A percentile compares a stretch with the other conserved stretches of the same genome.
phyloP scores from a whole-genome alignment of 2,888 invertebrate genomes.

The Dastarcus helophoroides region DNA sequence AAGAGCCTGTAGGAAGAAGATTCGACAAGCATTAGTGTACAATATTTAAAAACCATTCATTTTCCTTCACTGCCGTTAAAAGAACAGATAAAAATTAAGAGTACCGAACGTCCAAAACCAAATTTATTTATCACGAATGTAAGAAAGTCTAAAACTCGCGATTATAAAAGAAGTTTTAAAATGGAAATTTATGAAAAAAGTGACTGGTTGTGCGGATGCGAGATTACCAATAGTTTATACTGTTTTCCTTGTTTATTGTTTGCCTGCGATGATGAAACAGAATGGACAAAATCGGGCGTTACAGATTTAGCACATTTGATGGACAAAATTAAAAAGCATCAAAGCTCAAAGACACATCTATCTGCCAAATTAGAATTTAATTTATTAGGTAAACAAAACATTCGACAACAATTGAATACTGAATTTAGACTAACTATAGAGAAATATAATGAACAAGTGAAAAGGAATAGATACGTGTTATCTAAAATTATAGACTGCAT shows the following conservation, averaged over 20 bases:
- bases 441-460: conserved; percentile 18
- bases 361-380: conserved; percentile 6
- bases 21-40: too few species aligned
- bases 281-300: conserved; percentile 6
- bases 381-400: conserved; percentile 15
- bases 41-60: conserved; percentile 11
- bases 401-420: conserved; percentile 14
- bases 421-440: conserved; percentile 13
- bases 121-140: conserved; percentile 6
- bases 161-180: conserved; percentile 9
- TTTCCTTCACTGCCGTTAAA: conserved; percentile 2
- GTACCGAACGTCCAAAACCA: conserved; percentile 6
- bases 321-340: conserved; percentile 7
- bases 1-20: too few species aligned
- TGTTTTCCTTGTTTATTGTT: conserved; percentile 9
- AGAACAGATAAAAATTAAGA: conserved; percentile 7
- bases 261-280: conserved; percentile 1
- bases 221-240: conserved; percentile 2
- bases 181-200: conserved; percentile 8
- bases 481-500: conserved; percentile 21
- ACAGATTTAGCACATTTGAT: conserved; percentile 9
- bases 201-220: conserved; percentile 9
- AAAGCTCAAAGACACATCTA: conserved; percentile 5
- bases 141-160: conserved; percentile 6
- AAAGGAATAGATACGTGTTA: conserved; percentile 19